phyloP scores from a whole-genome alignment of 2,113 vertebrate species.

The Equus przewalskii region DNA sequence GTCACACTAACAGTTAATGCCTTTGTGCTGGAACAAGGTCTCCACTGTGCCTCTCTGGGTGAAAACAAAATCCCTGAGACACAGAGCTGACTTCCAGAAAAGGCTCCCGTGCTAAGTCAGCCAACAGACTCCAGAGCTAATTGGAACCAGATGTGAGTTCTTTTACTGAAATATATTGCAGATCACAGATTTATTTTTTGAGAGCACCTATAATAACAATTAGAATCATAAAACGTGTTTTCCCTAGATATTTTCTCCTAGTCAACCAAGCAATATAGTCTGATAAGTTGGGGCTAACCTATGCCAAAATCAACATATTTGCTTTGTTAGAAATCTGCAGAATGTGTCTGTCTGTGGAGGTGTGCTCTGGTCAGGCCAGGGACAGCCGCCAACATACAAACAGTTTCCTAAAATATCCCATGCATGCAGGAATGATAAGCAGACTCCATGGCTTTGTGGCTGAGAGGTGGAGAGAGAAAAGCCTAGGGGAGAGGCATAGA shows the following conservation, averaged over 20 bases:
- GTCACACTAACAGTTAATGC: slow-evolving; percentile 75
- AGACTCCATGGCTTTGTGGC: slow-evolving; percentile 63
- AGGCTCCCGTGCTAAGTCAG: slow-evolving; percentile 72
- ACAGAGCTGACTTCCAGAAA: slow-evolving; percentile 55
- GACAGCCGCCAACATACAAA: slow-evolving; percentile 68
- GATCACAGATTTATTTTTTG: slow-evolving; percentile 78
- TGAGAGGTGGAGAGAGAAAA: slow-evolving; percentile 54
- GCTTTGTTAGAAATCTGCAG: slow-evolving; percentile 80
- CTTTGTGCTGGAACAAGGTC: slow-evolving; percentile 74
- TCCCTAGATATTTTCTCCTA: slow-evolving; percentile 81
- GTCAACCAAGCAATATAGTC: slow-evolving; percentile 60
- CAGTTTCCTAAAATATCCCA: slow-evolving; percentile 79
- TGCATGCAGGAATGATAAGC: slow-evolving; percentile 69
- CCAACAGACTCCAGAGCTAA: slow-evolving; percentile 76
- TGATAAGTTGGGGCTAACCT: slow-evolving; percentile 71
- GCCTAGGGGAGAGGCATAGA: slow-evolving; percentile 47
- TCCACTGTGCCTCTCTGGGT: slow-evolving; percentile 72
- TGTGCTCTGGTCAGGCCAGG: slow-evolving; percentile 66
- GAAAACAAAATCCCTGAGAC: slow-evolving; percentile 67
- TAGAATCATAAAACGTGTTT: slow-evolving; percentile 79
- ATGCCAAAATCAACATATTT: slow-evolving; percentile 80
- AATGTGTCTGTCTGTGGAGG: slow-evolving; percentile 81
- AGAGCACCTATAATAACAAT: slow-evolving; percentile 82
- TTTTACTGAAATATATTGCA: slow-evolving; percentile 78
- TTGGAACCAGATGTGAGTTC: slow-evolving; percentile 81